These are phyloP conservation scores for Athetis lepigone DNA, from an alignment of 2,888 invertebrate species.

Conservation along the genomic window DNA sequence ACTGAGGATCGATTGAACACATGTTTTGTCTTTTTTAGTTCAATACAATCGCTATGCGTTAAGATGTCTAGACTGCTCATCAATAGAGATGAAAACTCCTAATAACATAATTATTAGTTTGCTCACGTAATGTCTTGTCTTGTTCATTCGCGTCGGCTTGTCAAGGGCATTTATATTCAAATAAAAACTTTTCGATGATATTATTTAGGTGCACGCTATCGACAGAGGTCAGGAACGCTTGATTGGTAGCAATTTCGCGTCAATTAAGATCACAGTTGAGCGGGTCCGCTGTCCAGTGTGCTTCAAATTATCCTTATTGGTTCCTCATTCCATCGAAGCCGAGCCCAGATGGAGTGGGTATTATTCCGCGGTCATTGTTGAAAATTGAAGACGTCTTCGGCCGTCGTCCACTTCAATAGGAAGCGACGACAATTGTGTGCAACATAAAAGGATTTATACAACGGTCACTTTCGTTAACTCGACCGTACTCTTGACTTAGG, in stretches of 20 bases:
- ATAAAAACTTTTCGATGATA: conserved; percentile 52
- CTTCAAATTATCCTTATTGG: conserved; percentile 86
- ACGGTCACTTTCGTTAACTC: conserved; percentile 41
- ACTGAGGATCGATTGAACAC: conserved; percentile 63
- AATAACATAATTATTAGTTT: conserved; percentile 46
- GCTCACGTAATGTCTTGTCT: conserved; percentile 24
- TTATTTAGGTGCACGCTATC: conserved; percentile 69
- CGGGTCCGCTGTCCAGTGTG: conserved; percentile 75
- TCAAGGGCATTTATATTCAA: conserved; percentile 60
- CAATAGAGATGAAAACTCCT: conserved; percentile 48
- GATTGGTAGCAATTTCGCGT: conserved; percentile 88
- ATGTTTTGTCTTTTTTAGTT: conserved; percentile 63
- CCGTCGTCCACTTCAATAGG: conserved; percentile 41
- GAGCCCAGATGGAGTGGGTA: conserved; percentile 55
- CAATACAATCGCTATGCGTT: conserved; percentile 27
- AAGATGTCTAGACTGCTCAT: conserved; percentile 59
- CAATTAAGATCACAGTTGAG: conserved; percentile 79
- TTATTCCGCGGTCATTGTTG: conserved; percentile 60
- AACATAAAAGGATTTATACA: conserved; percentile 47
- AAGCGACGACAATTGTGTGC: conserved; percentile 54
- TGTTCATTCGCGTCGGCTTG: conserved; percentile 25
- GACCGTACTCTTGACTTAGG: conserved; percentile 4
- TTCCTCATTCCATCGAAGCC: conserved; percentile 78
- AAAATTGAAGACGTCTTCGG: conserved; percentile 53
- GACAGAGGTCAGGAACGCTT: conserved; percentile 76